A percentile compares a stretch with the other conserved stretches of the same genome.
Evolutionary conservation across 1,140 invertebrate genomes (phyloP).

Genomic region (Dendroctonus valens): DNA sequence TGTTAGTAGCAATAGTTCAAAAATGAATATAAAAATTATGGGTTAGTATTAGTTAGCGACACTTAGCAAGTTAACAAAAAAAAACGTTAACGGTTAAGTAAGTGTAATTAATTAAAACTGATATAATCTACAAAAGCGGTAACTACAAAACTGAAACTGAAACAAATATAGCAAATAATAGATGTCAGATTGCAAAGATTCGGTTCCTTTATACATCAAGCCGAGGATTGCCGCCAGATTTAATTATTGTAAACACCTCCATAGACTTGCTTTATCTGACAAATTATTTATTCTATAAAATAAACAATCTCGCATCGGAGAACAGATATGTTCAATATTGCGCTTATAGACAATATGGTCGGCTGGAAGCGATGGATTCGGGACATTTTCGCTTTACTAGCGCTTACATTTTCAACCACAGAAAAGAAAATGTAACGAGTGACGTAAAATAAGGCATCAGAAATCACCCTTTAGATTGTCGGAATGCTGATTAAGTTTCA

Average conservation of each 20-base stretch:
- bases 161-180: constrained; percentile 8
- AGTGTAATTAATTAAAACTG: constrained; percentile 10
- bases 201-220: constrained; percentile 17
- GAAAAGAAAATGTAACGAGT: too few species aligned
- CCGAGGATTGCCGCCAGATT: neutral
- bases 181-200: constrained; percentile 35
- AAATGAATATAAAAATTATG: too few species aligned
- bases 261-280: constrained; percentile 14
- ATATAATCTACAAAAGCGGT: constrained; percentile 16
- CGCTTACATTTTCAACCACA: too few species aligned
- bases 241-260: constrained; percentile 5
- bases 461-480: too few species aligned
- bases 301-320: constrained; percentile 5
- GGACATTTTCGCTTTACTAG: too few species aligned
- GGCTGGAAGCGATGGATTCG: neutral
- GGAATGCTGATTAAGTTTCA: too few species aligned
- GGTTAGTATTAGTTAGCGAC: too few species aligned
- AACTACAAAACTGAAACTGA: constrained; percentile 15
- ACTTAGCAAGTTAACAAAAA: too few species aligned
- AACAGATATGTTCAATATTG: constrained; percentile 3
- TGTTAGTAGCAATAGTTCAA: too few species aligned
- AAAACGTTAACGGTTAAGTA: too few species aligned
- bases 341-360: neutral
- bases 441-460: too few species aligned
- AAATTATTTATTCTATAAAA: constrained; percentile 5